Evolutionary conservation across 2,888 invertebrate species (phyloP).

Genomic region (Conchocele bisecta): DNA sequence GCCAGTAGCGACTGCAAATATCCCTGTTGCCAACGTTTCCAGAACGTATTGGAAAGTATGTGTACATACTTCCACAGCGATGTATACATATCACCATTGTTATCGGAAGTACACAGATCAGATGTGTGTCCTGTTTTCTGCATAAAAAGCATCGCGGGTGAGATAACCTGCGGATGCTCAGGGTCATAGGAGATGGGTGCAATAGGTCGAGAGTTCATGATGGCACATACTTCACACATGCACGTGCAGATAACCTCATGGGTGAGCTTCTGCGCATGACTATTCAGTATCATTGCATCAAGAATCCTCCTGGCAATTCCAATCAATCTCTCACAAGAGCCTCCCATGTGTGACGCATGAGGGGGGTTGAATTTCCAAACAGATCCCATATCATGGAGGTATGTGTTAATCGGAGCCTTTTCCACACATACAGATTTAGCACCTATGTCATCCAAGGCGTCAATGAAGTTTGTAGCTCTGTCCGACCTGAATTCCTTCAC

Average conservation of each 20-base stretch:
- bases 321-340: constrained; percentile 32
- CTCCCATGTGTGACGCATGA: constrained; percentile 46
- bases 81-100: constrained; percentile 1
- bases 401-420: constrained; percentile 1
- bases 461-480: constrained; percentile 21
- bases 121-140: not conserved
- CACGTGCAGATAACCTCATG: constrained; percentile 43
- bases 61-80: constrained; percentile 29
- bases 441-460: constrained; percentile 3
- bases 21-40: constrained; percentile 19
- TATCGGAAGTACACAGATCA: not conserved
- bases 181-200: constrained; percentile 27
- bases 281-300: constrained; percentile 19
- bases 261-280: constrained; percentile 8
- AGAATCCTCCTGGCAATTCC: constrained; percentile 16
- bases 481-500: constrained; percentile 23
- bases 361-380: constrained; percentile 44
- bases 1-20: constrained; percentile 22
- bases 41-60: too few species aligned
- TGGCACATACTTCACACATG: constrained; percentile 32
- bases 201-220: constrained; percentile 37
- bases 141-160: constrained; percentile 29
- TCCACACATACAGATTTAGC: not conserved
- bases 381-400: constrained; percentile 2
- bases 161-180: constrained; percentile 23